These are phyloP conservation scores for Microtus montanus DNA, from an alignment of 2,113 vertebrate species.

Conservation along the genomic window DNA sequence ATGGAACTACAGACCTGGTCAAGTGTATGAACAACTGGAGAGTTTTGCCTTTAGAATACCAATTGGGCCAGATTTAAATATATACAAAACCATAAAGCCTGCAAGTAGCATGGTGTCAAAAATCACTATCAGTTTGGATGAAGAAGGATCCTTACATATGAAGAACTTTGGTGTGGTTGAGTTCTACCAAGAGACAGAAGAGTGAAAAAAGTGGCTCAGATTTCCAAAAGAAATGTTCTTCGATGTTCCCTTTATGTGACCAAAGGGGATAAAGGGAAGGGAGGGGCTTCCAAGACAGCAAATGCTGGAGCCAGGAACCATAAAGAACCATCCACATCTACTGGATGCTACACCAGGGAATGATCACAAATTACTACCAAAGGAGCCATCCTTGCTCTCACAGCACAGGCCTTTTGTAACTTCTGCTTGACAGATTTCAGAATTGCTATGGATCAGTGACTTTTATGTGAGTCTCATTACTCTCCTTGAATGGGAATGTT, in stretches of 20 bases:
- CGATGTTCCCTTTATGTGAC: background rate
- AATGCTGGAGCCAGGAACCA: background rate
- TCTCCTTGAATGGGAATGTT: background rate
- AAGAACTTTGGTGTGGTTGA: background rate
- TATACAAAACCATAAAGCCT: background rate
- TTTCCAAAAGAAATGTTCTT: background rate
- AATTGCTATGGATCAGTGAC: background rate
- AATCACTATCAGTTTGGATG: background rate
- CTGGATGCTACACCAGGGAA: background rate
- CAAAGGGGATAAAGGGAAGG: background rate
- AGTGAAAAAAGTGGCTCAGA: background rate
- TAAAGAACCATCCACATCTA: background rate
- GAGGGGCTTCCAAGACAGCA: background rate
- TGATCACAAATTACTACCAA: background rate
- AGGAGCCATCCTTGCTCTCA: background rate
- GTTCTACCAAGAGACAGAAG: slow-evolving; percentile 1
- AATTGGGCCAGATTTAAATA: slow-evolving; percentile 19
- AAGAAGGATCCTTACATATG: background rate
- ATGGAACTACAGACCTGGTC: background rate
- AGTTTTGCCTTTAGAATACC: background rate
- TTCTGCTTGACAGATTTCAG: slow-evolving; percentile 33
- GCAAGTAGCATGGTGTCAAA: background rate
- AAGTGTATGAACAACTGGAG: slow-evolving; percentile 19
- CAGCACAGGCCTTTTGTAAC: background rate
- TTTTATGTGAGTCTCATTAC: background rate